Evolutionary conservation across 2,797 vertebrate species (phyloP), one percentile per base, ranked within the genome.

Genomic region (Cossypha polioptera): DNA sequence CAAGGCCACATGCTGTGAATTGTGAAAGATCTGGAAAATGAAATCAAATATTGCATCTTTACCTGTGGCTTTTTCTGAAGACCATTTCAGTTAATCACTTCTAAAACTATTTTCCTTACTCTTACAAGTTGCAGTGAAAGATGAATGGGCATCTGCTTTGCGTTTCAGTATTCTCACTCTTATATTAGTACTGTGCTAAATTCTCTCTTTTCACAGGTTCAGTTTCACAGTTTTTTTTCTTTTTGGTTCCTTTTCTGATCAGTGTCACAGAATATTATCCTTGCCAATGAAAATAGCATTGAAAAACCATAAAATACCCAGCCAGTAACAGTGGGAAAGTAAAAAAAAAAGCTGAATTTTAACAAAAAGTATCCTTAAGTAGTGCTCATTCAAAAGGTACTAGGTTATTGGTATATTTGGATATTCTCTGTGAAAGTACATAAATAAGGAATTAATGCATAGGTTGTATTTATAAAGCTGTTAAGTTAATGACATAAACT

Each of bases 161-260:
- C 59, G 19, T 66, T 85, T 85, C 78, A 42, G 22, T 82, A 40
- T 87, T 90, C 73, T 80, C 79, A 65, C 47, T 81, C 63, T 86
- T 45, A 10, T 13, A 16, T 79, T 94, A 78, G 61, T 40, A 53
- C 80, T 87, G 29, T 89, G 74, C 50, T 89, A 93, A 90, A 86
- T 77, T 61, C 45, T 92, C n/a, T 36, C 35, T 92, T 94, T 95
- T 95, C 91, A 88, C 91, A 94, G 59, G 73, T 95, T 96, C 80
- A 57, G 13, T 84, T 95, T 96, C 94, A 36, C 36, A 36, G 10
- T 72, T 86, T 72, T 86, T 79, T 93, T 90, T 65, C 4, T 68
- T 90, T 88, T 71, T 73, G 18, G 35, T 85, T 92, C 31, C 43
- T 90, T 82, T 88, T 42, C 75, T 76, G 66, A 54, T 93, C 53